These are phyloP conservation scores for Bombus picipes DNA, from an alignment of 1,140 invertebrate genomes.

Conservation along the genomic window DNA sequence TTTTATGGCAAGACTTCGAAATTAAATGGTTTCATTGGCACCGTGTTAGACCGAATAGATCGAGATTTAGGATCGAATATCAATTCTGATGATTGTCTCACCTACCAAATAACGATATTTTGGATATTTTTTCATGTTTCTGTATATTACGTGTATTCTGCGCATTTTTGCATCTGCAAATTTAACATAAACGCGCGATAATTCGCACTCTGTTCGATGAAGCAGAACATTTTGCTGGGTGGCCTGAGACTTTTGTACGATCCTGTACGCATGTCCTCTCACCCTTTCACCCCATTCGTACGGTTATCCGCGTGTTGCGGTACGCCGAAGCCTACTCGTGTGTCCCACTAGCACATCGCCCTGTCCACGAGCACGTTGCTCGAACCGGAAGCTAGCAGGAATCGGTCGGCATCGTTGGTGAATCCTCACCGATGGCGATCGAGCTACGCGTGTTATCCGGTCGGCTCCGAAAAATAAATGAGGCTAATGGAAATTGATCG, in stretches of 20 bases:
- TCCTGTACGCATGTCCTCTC: neutral
- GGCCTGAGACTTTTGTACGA: neutral
- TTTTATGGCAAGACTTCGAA: rapidly evolving
- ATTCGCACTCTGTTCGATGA: too few species aligned
- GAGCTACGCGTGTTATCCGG: constrained; percentile 33
- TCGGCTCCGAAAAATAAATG: constrained; percentile 35
- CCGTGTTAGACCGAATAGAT: too few species aligned
- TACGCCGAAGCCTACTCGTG: constrained; percentile 24
- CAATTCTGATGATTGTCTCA: too few species aligned
- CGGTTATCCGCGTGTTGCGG: constrained; percentile 12
- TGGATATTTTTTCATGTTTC: too few species aligned
- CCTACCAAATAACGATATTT: too few species aligned
- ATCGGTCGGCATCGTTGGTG: neutral
- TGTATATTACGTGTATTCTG: too few species aligned
- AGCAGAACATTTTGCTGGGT: neutral
- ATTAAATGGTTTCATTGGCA: neutral
- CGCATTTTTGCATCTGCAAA: too few species aligned
- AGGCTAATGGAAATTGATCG: constrained; percentile 52
- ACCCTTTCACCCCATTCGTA: neutral
- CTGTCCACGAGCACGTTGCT: neutral
- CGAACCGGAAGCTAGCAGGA: neutral
- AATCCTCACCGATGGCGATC: neutral
- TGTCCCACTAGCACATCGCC: neutral
- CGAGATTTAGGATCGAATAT: too few species aligned
- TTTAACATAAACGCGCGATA: too few species aligned